Conservation (phyloP, 1,140 invertebrate species). For the Drosophila ercepeae region DNA sequence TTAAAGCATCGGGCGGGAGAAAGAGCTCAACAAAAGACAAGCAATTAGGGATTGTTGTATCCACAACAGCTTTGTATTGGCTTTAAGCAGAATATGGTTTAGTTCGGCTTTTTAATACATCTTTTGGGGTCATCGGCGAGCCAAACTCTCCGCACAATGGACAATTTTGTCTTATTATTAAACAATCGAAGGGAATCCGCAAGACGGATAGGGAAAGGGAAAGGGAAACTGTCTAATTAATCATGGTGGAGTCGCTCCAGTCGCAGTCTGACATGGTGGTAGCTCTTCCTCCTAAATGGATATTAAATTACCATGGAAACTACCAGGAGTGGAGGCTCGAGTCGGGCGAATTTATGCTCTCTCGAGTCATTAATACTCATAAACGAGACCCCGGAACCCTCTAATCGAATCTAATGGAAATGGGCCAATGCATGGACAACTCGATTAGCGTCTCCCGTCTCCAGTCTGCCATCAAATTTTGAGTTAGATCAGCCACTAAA, state of each 20-base stretch:
- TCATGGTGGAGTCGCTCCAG: constrained; percentile 45
- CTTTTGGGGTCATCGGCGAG: constrained; percentile 46
- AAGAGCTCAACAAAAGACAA: constrained; percentile 62
- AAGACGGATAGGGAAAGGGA: constrained; percentile 11
- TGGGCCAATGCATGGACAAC: constrained; percentile 61
- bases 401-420: constrained; percentile 71
- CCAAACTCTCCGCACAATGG: constrained; percentile 59
- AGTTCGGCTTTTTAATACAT: constrained; percentile 58
- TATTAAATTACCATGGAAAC: constrained; percentile 72
- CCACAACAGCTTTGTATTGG: constrained; percentile 16
- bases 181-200: constrained; percentile 64
- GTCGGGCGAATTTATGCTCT: constrained; percentile 60
- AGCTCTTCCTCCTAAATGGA: constrained; percentile 62
- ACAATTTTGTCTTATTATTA: constrained; percentile 78
- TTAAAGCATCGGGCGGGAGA: constrained; percentile 46
- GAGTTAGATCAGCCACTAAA: neutral
- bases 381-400: constrained; percentile 52
- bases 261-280: constrained; percentile 22
- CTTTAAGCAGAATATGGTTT: constrained; percentile 59
- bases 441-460: constrained; percentile 36
- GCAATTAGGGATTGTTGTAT: constrained; percentile 63
- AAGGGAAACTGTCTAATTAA: constrained; percentile 61
- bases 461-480: neutral
- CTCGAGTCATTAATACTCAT: constrained; percentile 77
- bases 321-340: constrained; percentile 7